Conservation (phyloP, 2,797 vertebrate genomes). For the Rhynchonycteris naso region DNA sequence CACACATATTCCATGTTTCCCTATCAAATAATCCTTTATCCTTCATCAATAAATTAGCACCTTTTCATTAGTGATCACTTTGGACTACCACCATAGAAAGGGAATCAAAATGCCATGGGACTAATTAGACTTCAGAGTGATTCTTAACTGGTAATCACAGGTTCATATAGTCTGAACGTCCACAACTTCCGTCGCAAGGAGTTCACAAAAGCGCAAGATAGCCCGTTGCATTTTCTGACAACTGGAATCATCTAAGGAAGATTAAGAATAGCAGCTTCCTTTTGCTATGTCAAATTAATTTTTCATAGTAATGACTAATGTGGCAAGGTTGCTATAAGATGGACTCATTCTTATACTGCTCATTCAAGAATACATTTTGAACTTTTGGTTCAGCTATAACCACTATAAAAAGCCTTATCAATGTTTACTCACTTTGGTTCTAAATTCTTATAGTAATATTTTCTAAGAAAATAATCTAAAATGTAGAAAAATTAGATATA, state of each 20-base stretch:
- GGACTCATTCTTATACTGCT: background rate
- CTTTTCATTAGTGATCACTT: slow-evolving; percentile 2
- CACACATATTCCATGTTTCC: background rate
- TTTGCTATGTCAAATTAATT: slow-evolving; percentile 14
- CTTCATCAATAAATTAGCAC: background rate
- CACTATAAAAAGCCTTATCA: background rate
- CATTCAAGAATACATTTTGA: background rate
- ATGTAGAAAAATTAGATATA: background rate
- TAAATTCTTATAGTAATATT: slow-evolving; percentile 1
- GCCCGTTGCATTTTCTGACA: slow-evolving; percentile 6
- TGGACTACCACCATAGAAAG: background rate
- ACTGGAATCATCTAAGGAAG: background rate
- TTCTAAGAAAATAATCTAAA: slow-evolving; percentile 42
- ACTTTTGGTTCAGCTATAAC: background rate
- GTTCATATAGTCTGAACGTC: background rate
- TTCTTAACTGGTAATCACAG: background rate
- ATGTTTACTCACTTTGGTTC: background rate
- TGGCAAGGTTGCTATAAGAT: background rate
- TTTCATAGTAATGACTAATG: slow-evolving; percentile 8
- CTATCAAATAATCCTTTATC: background rate
- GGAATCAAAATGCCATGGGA: background rate
- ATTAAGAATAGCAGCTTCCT: background rate
- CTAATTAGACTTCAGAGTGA: background rate
- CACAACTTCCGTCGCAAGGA: background rate
- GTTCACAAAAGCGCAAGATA: background rate